Percentiles rank a stretch among this genome's conserved stretches.
phyloP scores from a whole-genome alignment of 1,140 invertebrate species.

The Elysia chlorotica region DNA sequence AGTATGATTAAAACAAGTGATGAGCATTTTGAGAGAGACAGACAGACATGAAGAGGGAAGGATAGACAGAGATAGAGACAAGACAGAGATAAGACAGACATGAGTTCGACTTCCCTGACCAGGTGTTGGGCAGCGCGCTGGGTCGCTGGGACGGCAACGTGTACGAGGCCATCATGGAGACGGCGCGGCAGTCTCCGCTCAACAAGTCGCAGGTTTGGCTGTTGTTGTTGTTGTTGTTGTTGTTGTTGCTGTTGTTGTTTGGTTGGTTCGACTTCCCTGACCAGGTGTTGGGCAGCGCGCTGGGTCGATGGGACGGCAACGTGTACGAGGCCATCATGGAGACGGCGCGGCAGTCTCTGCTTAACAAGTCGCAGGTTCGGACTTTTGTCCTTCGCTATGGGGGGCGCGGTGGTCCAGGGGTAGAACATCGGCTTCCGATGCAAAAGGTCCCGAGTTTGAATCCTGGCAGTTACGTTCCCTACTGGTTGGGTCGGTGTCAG shows the following conservation, averaged over 20 bases:
- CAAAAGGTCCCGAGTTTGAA: neutral
- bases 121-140: slow-evolving; percentile 79
- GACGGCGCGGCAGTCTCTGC: slow-evolving; percentile 82
- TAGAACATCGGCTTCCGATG: neutral
- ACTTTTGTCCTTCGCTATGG: neutral
- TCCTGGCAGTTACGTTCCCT: neutral
- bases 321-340: slow-evolving; percentile 88
- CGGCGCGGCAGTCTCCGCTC: slow-evolving; percentile 82
- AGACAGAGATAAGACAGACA: no score
- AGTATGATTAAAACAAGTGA: no score
- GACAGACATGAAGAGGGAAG: no score
- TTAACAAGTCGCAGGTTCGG: slow-evolving; percentile 75
- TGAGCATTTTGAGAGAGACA: no score
- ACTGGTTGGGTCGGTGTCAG: neutral
- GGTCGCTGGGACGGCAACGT: slow-evolving; percentile 90
- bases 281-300: slow-evolving; percentile 77
- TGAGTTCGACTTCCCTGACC: slow-evolving; percentile 85
- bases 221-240: neutral
- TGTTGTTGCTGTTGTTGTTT: neutral
- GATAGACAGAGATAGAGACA: no score
- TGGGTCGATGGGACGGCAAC: slow-evolving; percentile 88
- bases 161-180: slow-evolving; percentile 85
- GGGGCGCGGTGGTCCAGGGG: no score
- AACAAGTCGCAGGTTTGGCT: slow-evolving; percentile 71
- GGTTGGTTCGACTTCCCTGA: slow-evolving; percentile 90